Percentiles rank a stretch among this genome's conserved stretches.
phyloP scores from a whole-genome alignment of 2,113 vertebrate genomes.

The Perccottus glenii region DNA sequence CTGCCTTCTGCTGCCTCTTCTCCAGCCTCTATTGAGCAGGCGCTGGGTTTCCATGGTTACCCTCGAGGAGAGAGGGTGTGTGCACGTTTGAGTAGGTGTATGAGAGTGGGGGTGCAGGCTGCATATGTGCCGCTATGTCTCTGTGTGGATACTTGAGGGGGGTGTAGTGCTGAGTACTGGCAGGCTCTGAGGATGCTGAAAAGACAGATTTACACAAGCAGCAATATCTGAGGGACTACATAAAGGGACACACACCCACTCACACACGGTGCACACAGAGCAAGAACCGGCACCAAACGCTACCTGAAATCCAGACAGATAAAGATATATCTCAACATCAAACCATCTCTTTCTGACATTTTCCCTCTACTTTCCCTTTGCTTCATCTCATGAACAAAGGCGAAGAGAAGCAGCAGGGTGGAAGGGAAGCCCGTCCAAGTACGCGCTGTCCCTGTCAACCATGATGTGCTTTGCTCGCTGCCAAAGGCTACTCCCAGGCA shows the following conservation, averaged over 20 bases:
- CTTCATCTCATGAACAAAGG: conserved; percentile 46
- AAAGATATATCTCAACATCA: conserved; percentile 20
- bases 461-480: conserved; percentile 22
- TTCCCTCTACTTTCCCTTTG: background rate
- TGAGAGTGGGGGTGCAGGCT: conserved; percentile 35
- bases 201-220: conserved; percentile 15
- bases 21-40: conserved; percentile 58
- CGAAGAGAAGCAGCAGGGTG: conserved; percentile 40
- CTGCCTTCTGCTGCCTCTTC: conserved; percentile 41
- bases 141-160: conserved; percentile 25
- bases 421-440: conserved; percentile 53
- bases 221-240: conserved; percentile 10
- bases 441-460: conserved; percentile 33
- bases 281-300: conserved; percentile 14
- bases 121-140: conserved; percentile 26
- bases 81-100: conserved; percentile 47
- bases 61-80: conserved; percentile 37
- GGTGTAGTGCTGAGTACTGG: conserved; percentile 14
- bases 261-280: background rate
- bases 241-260: background rate
- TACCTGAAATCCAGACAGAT: conserved; percentile 9
- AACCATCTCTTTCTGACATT: conserved; percentile 16
- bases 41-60: conserved; percentile 75
- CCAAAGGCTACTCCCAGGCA: conserved; percentile 30
- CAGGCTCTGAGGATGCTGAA: conserved; percentile 32